phyloP scores from a whole-genome alignment of 2,888 invertebrate species.

The Hyposoter didymator region DNA sequence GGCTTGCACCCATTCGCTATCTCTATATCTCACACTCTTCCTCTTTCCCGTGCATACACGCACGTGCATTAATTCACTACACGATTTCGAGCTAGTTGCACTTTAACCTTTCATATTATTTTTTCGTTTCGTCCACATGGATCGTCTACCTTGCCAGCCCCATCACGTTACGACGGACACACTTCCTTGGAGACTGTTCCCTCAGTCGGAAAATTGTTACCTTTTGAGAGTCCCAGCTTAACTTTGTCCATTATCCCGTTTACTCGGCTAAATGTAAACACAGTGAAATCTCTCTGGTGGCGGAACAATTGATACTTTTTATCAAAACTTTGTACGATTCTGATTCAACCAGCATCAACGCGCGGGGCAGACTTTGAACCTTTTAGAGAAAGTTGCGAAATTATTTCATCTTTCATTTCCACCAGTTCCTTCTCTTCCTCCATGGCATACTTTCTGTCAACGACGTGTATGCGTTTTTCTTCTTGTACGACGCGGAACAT shows the following conservation, averaged over 20 bases:
- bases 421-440: neutral
- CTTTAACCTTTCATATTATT: conserved; percentile 60
- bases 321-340: neutral
- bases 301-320: conserved; percentile 17
- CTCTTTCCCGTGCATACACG: conserved; percentile 53
- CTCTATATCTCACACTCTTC: conserved; percentile 30
- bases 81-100: conserved; percentile 30
- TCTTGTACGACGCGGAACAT: neutral
- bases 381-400: neutral
- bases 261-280: neutral
- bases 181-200: neutral
- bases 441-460: neutral
- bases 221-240: neutral
- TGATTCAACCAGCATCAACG: neutral
- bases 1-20: conserved; percentile 54
- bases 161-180: conserved; percentile 8
- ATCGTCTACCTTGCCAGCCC: neutral
- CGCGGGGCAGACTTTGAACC: neutral
- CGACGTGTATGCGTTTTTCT: neutral
- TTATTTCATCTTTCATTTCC: neutral
- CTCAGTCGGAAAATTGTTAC: neutral
- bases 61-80: conserved; percentile 59
- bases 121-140: conserved; percentile 28
- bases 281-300: conserved; percentile 4
- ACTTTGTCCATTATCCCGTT: conserved; percentile 12